Evolutionary conservation across 2,113 vertebrate species (phyloP), one percentile per base, ranked within the genome.

Genomic region (Ardeotis arabs): DNA sequence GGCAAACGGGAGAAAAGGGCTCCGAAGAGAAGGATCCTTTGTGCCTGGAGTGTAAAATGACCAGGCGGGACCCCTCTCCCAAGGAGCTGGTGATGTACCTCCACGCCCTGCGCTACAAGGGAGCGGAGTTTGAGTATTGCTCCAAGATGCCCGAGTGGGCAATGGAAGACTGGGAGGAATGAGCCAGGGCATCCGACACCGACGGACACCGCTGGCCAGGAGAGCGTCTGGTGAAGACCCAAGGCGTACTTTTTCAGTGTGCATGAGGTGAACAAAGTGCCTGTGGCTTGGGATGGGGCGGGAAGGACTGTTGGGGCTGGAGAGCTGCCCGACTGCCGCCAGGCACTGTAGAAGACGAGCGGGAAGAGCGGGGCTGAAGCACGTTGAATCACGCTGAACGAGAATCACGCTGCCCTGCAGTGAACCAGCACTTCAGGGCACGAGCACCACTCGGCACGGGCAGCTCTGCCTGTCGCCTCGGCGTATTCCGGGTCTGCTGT

Each of bases 31-130:
- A 93, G 96, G 99, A 99, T 90, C 97, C 98, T 45, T 96, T 99
- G 41, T 99, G 99, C 68, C 87, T 97, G 18, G 99, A 99, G 73
- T 99, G 99, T 95, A 98, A 96, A 84, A 93, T 98, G 2, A 93
- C 97, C 3, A 95, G 99, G 63, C 97, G 98, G 45, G 99, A 99
- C 95, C 99, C 99, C 0, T 98, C 98, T 19, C 98, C 99, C 72
- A 97, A 97, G 92, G 99, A 99, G 12, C 98, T 99, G 80, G 96
- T 99, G 87, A 99, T 99, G 99, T 99, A 98, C 90, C 98, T 99
- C 9, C 99, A 99, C 3, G 99, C 99, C 10, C 95, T 99, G 68
- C 92, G 99, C 60, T 99, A 99, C 92, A 99, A 99, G 97, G 99
- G 99, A n/a, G 97, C 98, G 0, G 98, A 98, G 39, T 99, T 99